Conservation (phyloP, 2,797 vertebrate genomes). For the Heterohyrax brucei region DNA sequence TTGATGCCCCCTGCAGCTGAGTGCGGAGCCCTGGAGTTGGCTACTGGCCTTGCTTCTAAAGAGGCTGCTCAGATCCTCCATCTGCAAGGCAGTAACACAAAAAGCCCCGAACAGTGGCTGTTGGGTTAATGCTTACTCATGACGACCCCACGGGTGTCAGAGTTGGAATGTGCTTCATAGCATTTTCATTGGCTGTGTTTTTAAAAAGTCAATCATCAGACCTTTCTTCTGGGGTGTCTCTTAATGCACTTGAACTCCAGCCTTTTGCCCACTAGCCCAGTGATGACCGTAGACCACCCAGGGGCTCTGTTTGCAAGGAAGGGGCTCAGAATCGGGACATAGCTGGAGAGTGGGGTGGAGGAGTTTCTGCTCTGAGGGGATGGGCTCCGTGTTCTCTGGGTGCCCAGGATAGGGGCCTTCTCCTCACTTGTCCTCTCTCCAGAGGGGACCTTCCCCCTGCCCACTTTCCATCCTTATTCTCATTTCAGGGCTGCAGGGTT, state of each 20-base stretch:
- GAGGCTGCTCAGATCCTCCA: not conserved
- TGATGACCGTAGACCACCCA: not conserved
- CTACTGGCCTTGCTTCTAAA: fast-evolving
- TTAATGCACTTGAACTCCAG: not conserved
- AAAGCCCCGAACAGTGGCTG: too few species aligned
- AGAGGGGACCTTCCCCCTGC: fast-evolving
- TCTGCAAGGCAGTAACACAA: not conserved
- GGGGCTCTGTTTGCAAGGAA: not conserved
- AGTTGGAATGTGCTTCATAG: too few species aligned
- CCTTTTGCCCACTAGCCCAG: not conserved
- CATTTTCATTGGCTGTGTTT: too few species aligned
- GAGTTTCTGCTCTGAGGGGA: fast-evolving
- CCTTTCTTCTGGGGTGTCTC: not conserved
- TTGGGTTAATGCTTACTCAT: too few species aligned
- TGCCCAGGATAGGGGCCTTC: too few species aligned
- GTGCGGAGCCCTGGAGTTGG: not conserved
- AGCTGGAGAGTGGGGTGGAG: not conserved
- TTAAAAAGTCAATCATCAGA: too few species aligned
- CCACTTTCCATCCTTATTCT: constrained; percentile 4
- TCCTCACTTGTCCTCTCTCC: fast-evolving
- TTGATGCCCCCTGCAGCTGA: fast-evolving
- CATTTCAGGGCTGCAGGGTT: constrained; percentile 21
- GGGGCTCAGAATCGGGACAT: not conserved
- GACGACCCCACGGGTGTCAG: too few species aligned
- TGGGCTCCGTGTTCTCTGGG: not conserved